Evolutionary conservation across 1,140 invertebrate genomes (phyloP), one percentile per base, ranked within the genome.

Genomic region (Catajapyx aquilonaris): DNA sequence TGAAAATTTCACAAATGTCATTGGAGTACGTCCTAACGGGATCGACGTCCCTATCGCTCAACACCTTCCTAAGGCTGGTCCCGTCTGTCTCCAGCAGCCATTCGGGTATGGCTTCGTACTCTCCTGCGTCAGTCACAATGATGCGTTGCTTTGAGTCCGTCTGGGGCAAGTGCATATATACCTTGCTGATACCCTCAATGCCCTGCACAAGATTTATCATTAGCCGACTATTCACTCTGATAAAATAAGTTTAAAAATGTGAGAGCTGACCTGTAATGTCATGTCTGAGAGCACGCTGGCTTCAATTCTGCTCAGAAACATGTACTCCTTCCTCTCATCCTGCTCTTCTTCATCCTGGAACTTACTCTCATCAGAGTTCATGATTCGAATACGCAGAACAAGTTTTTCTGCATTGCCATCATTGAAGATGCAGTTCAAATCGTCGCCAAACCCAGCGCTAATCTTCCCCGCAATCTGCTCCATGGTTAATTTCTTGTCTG

Each of bases 51-150:
- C 85, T 65, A 60, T 98, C 94, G 39, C 85, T 90, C 1, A 99
- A 60, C 7, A 98, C 93, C 61, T 87, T 86, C 83, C 95, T 95
- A 48, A 99, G 68, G 45, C 85, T 87, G 0, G 95, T 97, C 53
- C 94, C 95, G 50, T 98, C 95, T 48, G 95, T 99, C 74, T 99
- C 95, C 23, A 99, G 61, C n/a, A 99, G 66, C 95, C 95, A 99
- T 58, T 99, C 95, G 15, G 88, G 84, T 39, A 97, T 90, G 1
- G 87, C 81, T 56, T 97, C 96, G 48, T 95, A 99, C 56, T 97
- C 93, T 20, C 95, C 95, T 21, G 87, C 86, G 20, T 97, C 90
- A 0, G 91, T 97, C 15, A 98, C 84, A 20, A 91, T 73, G 39
- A 98, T 94, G 37, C 88, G 68, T 58, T 98, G 98, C 59, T 99